These are phyloP conservation scores for Acyrthosiphon pisum DNA, from an alignment of 1,140 invertebrate species.

Conservation along the genomic window DNA sequence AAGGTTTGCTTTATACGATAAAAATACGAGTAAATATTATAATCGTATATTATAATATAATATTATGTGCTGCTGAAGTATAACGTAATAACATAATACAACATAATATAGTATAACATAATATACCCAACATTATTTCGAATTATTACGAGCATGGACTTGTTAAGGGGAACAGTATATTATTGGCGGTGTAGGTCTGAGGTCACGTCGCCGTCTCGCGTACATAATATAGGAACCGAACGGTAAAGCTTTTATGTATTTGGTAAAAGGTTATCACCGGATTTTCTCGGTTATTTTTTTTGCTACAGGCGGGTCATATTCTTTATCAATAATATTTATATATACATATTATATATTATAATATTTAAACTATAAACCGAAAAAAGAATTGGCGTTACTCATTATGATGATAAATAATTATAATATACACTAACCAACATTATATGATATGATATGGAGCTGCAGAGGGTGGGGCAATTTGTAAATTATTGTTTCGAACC, in stretches of 20 bases:
- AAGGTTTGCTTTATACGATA: not conserved
- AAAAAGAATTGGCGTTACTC: constrained; percentile 11
- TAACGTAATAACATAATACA: too few relatives aligned
- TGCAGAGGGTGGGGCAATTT: not conserved
- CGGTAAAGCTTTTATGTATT: not conserved
- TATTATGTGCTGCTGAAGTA: not conserved
- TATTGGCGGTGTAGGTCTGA: not conserved
- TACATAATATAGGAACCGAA: not conserved
- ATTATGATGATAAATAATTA: not conserved
- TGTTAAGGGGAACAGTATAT: not conserved
- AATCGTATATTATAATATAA: not conserved
- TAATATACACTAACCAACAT: not conserved
- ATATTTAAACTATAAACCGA: not conserved
- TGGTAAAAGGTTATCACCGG: not conserved
- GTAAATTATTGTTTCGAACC: not conserved
- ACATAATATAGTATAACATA: too few relatives aligned
- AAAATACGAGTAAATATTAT: too few relatives aligned
- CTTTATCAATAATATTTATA: not conserved
- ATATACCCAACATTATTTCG: not conserved
- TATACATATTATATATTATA: not conserved
- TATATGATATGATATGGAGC: not conserved
- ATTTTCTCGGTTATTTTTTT: not conserved
- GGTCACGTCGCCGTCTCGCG: constrained; percentile 6
- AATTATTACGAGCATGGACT: not conserved
- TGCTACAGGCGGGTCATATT: not conserved